phyloP scores from a whole-genome alignment of 2,113 vertebrate genomes.

The Ivindomyrus marchei region DNA sequence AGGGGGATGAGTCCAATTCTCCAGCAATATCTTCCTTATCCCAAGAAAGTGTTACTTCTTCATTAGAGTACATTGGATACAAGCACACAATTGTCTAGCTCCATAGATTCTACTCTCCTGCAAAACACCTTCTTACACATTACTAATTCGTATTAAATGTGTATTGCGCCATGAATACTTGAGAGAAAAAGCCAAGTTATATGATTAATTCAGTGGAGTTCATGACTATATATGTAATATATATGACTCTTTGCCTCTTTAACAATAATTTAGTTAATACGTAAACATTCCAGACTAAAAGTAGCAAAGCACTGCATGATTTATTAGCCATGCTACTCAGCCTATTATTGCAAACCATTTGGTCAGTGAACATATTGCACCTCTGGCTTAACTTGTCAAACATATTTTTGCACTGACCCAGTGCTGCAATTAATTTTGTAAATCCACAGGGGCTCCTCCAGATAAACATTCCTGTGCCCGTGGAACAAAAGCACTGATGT shows the following conservation, averaged over 20 bases:
- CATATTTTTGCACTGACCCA: neutral
- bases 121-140: neutral
- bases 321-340: neutral
- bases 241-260: neutral
- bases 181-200: neutral
- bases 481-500: constrained; percentile 1
- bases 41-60: neutral
- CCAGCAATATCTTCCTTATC: neutral
- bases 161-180: neutral
- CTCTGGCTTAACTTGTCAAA: neutral
- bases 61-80: neutral
- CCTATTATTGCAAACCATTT: neutral
- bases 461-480: constrained; percentile 12
- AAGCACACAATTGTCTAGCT: neutral
- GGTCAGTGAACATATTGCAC: neutral
- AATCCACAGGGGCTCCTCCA: constrained; percentile 13
- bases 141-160: neutral
- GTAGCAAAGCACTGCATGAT: neutral
- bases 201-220: neutral
- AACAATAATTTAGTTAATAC: neutral
- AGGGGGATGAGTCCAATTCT: neutral
- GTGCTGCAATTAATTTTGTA: constrained; percentile 7
- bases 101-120: neutral
- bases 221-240: neutral
- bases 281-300: neutral